Conservation (phyloP, 92 coral and sea anemone genomes). For the Paragorgia papillata region DNA sequence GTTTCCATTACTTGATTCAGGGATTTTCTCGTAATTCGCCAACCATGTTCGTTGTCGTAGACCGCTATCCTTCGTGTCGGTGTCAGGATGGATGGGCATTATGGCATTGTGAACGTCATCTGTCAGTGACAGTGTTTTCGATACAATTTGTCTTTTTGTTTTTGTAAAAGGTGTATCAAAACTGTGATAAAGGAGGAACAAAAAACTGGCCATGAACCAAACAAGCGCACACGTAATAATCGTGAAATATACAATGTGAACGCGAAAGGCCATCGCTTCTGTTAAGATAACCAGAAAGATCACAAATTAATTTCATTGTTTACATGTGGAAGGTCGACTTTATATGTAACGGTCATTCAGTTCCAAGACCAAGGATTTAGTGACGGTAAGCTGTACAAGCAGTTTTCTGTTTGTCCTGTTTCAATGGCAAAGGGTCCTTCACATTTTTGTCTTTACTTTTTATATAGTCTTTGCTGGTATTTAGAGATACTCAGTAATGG, state of each 20-base stretch:
- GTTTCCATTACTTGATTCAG: constrained; percentile 72
- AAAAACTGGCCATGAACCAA: constrained; percentile 29
- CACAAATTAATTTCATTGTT: background rate
- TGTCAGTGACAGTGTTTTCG: too few species aligned
- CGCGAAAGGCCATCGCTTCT: constrained; percentile 17
- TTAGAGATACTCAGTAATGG: too few species aligned
- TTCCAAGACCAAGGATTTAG: too few species aligned
- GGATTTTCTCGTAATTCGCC: constrained; percentile 73
- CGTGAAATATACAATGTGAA: background rate
- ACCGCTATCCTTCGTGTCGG: background rate
- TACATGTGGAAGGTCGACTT: background rate
- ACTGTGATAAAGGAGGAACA: constrained; percentile 28
- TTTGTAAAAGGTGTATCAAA: background rate
- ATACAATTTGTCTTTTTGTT: background rate
- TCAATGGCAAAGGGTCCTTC: too few species aligned
- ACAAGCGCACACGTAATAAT: background rate
- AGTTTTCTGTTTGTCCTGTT: too few species aligned
- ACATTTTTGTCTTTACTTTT: too few species aligned
- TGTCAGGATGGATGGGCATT: background rate
- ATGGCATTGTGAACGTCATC: background rate
- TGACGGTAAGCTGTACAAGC: too few species aligned
- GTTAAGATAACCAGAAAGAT: background rate
- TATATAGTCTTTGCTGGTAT: too few species aligned
- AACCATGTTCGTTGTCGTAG: background rate
- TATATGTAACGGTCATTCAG: too few species aligned